phyloP scores from a whole-genome alignment of 1,140 invertebrate genomes.

The Halesus radiatus region DNA sequence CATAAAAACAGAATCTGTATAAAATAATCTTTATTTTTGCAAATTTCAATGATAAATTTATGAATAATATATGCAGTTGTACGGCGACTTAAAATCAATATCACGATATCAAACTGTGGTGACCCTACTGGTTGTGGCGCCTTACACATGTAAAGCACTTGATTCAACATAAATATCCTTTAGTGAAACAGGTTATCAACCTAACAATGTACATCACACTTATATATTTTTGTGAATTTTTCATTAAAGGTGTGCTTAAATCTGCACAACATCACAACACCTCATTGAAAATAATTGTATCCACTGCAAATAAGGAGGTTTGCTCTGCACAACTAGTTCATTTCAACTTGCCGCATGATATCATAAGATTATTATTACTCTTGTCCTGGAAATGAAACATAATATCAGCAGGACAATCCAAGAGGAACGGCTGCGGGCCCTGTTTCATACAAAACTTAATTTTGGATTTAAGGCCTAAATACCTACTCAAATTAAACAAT shows the following conservation, averaged over 20 bases:
- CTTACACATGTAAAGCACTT: slow-evolving; percentile 51
- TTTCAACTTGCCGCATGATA: too few relatives aligned
- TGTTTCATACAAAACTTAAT: too few relatives aligned
- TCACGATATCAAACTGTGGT: slow-evolving; percentile 37
- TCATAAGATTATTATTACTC: too few relatives aligned
- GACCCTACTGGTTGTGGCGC: not conserved
- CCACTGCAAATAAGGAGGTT: too few relatives aligned
- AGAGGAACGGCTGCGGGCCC: too few relatives aligned
- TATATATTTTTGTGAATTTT: not conserved
- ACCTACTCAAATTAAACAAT: too few relatives aligned
- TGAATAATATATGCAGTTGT: slow-evolving; percentile 50
- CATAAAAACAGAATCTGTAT: slow-evolving; percentile 34
- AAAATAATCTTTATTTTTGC: slow-evolving; percentile 54
- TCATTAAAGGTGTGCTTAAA: slow-evolving; percentile 23
- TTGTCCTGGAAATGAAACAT: too few relatives aligned
- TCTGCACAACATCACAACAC: not conserved
- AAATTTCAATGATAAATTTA: slow-evolving; percentile 39
- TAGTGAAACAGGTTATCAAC: not conserved
- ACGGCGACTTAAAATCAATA: slow-evolving; percentile 55
- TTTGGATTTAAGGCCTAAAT: too few relatives aligned
- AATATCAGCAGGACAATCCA: too few relatives aligned
- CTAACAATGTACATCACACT: not conserved
- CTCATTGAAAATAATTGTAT: too few relatives aligned
- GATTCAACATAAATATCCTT: slow-evolving; percentile 18
- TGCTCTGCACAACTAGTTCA: too few relatives aligned